phyloP scores from a whole-genome alignment of 1,140 invertebrate genomes.

The Belonocnema kinseyi region DNA sequence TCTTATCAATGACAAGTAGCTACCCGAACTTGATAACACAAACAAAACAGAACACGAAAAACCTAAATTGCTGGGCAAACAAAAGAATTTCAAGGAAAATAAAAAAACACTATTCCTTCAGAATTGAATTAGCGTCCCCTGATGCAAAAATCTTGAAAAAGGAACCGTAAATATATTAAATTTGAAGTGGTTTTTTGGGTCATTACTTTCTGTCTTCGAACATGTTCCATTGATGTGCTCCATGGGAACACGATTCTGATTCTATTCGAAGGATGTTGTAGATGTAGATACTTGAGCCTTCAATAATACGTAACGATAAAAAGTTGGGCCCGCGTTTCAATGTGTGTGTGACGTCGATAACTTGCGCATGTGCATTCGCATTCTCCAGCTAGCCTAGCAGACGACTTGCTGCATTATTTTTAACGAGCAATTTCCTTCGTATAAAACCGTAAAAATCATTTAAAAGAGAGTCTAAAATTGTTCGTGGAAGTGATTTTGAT shows the following conservation, averaged over 20 bases:
- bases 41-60: background rate
- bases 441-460: background rate
- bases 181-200: background rate
- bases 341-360: conserved; percentile 57
- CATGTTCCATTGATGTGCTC: conserved; percentile 14
- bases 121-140: background rate
- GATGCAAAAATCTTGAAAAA: background rate
- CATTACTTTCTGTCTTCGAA: conserved; percentile 19
- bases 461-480: background rate
- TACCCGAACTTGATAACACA: background rate
- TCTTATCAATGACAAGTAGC: too few relatives aligned
- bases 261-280: background rate
- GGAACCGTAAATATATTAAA: background rate
- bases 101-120: background rate
- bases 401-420: conserved; percentile 60
- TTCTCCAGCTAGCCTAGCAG: conserved; percentile 53
- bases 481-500: background rate
- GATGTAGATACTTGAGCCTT: background rate
- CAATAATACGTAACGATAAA: conserved; percentile 27
- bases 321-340: background rate
- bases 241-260: conserved; percentile 1
- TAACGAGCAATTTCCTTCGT: conserved; percentile 45
- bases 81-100: background rate
- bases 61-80: background rate
- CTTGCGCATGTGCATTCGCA: conserved; percentile 59